Conservation (phyloP, 2,888 invertebrate genomes). For the Harpalus rubripes region DNA sequence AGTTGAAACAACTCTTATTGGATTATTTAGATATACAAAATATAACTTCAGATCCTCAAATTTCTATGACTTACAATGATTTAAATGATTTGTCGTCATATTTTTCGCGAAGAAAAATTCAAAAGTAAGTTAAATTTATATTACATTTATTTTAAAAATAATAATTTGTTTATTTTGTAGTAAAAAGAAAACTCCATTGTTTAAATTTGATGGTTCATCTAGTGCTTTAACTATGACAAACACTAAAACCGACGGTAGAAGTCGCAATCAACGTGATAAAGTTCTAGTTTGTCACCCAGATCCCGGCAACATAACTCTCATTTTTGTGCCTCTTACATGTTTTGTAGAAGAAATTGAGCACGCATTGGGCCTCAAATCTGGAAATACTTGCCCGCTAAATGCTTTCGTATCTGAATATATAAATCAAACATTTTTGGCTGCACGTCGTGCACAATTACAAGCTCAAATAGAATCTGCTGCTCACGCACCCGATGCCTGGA, state of each 20-base stretch:
- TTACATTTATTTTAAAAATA: neutral
- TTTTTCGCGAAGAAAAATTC: conserved; percentile 79
- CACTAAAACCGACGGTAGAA: conserved; percentile 71
- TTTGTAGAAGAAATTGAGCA: conserved; percentile 92
- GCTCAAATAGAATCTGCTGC: conserved; percentile 85
- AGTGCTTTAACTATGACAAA: conserved; percentile 75
- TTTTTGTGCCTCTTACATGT: conserved; percentile 89
- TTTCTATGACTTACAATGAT: conserved; percentile 73
- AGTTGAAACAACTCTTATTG: conserved; percentile 83
- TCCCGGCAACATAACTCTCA: conserved; percentile 86
- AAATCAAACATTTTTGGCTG: conserved; percentile 90
- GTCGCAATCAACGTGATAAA: conserved; percentile 77
- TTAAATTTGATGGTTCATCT: conserved; percentile 85
- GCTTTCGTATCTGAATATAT: conserved; percentile 93
- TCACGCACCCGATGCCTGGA: conserved; percentile 89
- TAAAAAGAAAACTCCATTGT: conserved; percentile 80
- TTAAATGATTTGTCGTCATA: conserved; percentile 80
- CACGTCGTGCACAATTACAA: conserved; percentile 84
- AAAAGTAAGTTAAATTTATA: conserved; percentile 72
- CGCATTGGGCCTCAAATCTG: conserved; percentile 79
- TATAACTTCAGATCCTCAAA: conserved; percentile 82
- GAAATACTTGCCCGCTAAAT: conserved; percentile 87
- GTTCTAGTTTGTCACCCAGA: conserved; percentile 88
- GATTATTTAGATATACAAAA: conserved; percentile 94
- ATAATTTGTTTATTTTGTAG: conserved; percentile 71